Evolutionary conservation across 2,113 vertebrate genomes (phyloP).

Genomic region (Chloebia gouldiae): DNA sequence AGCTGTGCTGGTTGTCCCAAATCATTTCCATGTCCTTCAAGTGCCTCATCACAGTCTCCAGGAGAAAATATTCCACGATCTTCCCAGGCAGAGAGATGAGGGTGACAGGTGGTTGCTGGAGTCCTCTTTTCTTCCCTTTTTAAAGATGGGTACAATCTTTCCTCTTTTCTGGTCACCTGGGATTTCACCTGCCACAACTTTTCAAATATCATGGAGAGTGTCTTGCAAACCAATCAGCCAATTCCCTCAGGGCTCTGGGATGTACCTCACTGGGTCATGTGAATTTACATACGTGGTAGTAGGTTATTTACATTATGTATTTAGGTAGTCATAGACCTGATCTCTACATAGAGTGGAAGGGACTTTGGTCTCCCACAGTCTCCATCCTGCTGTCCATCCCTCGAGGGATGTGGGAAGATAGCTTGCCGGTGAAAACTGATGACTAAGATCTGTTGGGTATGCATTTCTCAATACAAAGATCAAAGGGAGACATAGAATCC

Average conservation of each 20-base stretch:
- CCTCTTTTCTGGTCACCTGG: not conserved
- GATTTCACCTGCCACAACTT: not conserved
- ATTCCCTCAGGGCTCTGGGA: not conserved
- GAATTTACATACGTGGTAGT: fast-evolving
- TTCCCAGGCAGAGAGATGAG: not conserved
- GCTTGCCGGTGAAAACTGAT: not conserved
- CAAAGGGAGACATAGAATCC: not conserved
- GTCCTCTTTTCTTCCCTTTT: not conserved
- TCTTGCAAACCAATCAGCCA: not conserved
- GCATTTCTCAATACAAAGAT: not conserved
- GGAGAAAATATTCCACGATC: not conserved
- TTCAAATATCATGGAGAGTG: not conserved
- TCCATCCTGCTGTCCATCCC: not conserved
- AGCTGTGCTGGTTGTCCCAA: not conserved
- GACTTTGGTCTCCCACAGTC: not conserved
- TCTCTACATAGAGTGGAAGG: not conserved
- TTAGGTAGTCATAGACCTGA: not conserved
- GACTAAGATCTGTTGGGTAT: not conserved
- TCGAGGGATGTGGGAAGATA: not conserved
- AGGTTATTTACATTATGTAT: not conserved
- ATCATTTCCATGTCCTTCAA: not conserved
- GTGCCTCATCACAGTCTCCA: not conserved
- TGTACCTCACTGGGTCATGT: not conserved
- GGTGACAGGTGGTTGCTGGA: not conserved
- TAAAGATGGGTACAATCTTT: not conserved